Base-by-base conservation (phyloP, 2,888 invertebrate genomes). In the Thalpophila matura region DNA sequence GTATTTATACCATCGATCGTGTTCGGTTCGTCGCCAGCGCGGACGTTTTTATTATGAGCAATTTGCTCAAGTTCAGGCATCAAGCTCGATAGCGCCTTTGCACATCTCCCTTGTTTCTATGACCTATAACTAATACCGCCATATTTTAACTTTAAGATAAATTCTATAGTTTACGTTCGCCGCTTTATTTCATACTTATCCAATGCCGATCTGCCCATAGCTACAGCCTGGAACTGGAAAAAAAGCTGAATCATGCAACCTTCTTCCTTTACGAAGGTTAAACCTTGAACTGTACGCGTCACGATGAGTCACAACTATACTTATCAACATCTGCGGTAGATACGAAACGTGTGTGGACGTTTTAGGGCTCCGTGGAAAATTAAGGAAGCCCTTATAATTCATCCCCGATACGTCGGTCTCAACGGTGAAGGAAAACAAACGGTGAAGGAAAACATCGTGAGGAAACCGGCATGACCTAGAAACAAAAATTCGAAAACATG, bases 231-330 rank as follows among this genome's bases (percentile, higher is more conserved):
- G n/a, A n/a, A n/a, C n/a, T n/a, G n/a, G n/a, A n/a, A 16, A 53
- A 61, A 61, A 14, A n/a, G 37, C 37, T 61, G 42, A 54, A 9
- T 66, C 53, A 61, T 35, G 31, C 14, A 12, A 20, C 35, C 55
- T 65, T 5, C 26, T 22, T 38, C 18, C 33, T 47, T 35, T 1
- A 1, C n/a, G 18, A 50, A 46, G 33, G 38, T 7, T 49, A 3
- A 35, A 54, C 62, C 61, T 54, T 68, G 69, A 66, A 53, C 54
- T 54, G 22, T 4, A 5, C 1, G 2, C 54, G 47, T 62, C 62
- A 69, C 31, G 22, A 16, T 66, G 66, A 66, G 14, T 49, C 53
- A 24, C 7, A 31, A 47, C 47, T 53, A 47, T 61, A n/a, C n/a
- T 61, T 46, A 53, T 68, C 42, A 37, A 69, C 42, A 49, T 61